phyloP scores from a whole-genome alignment of 2,797 vertebrate genomes.

The Tadarida brasiliensis region DNA sequence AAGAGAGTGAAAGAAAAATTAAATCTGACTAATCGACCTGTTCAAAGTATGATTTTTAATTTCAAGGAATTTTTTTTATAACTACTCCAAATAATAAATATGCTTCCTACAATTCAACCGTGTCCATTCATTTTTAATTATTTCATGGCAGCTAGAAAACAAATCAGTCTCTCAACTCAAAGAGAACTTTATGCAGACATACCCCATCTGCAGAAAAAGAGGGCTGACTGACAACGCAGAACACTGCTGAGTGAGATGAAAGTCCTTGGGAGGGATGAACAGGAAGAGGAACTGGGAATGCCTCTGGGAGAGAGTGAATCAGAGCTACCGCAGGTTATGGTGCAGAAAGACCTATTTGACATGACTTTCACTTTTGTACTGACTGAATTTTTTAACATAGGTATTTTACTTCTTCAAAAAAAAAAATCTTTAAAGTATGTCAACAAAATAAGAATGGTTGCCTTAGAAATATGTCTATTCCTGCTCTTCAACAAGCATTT shows the following conservation, averaged over 20 bases:
- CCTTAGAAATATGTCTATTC: neutral
- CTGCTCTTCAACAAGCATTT: conserved; percentile 23
- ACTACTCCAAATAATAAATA: conserved; percentile 74
- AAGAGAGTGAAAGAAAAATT: conserved; percentile 88
- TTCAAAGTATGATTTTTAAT: conserved; percentile 83
- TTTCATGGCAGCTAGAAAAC: conserved; percentile 66
- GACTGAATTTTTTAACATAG: neutral
- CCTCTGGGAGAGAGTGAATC: neutral
- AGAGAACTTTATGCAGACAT: conserved; percentile 25
- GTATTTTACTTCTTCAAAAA: neutral
- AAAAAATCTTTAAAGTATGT: neutral
- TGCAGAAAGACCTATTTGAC: neutral
- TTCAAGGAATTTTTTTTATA: conserved; percentile 74
- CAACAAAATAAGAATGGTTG: neutral
- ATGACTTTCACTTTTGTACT: neutral
- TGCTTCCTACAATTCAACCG: conserved; percentile 63
- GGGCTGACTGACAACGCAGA: neutral
- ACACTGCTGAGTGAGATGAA: neutral
- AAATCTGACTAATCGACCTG: conserved; percentile 87
- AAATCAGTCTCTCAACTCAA: conserved; percentile 4
- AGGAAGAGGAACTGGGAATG: neutral
- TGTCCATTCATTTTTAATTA: conserved; percentile 74
- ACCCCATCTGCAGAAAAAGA: neutral
- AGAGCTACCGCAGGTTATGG: neutral
- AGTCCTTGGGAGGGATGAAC: neutral